Evolutionary conservation across 92 coral and sea anemone species (phyloP).

Genomic region (Actinernus sp.): DNA sequence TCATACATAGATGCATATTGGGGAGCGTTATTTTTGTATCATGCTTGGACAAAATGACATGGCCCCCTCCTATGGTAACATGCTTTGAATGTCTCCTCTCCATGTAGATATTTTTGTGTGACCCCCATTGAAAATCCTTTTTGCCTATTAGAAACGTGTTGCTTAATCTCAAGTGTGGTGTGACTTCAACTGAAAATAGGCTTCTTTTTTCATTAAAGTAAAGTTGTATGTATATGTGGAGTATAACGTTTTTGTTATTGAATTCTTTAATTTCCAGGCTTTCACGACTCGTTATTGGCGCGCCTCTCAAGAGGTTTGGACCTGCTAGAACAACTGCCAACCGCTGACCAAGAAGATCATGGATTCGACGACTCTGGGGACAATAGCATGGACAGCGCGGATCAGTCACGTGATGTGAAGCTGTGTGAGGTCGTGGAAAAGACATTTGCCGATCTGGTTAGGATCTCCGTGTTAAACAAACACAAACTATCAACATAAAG

Average conservation of each 20-base stretch:
- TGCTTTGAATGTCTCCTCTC: no score
- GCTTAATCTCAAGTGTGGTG: no score
- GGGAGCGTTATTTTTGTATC: no score
- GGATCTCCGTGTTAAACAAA: slow-evolving; percentile 63
- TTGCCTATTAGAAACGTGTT: no score
- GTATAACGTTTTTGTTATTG: no score
- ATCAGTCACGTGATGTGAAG: slow-evolving; percentile 57
- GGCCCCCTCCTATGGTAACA: no score
- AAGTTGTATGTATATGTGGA: no score
- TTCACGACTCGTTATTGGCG: slow-evolving; percentile 59
- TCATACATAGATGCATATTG: no score
- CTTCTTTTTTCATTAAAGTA: neutral
- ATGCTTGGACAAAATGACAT: no score
- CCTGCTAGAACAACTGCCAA: slow-evolving; percentile 20
- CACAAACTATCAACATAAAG: slow-evolving; percentile 34
- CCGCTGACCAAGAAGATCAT: slow-evolving; percentile 74
- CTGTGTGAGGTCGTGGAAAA: slow-evolving; percentile 84
- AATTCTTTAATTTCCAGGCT: slow-evolving; percentile 24
- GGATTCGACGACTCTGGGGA: slow-evolving; percentile 63
- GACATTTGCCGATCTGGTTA: slow-evolving; percentile 78
- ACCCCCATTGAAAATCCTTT: no score
- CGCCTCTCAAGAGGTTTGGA: slow-evolving; percentile 44
- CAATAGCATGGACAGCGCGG: slow-evolving; percentile 5
- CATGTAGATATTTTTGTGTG: no score
- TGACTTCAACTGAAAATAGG: neutral